Evolutionary conservation across 2,797 vertebrate species (phyloP), one percentile per base, ranked within the genome.

Genomic region (Gallirallus australis): DNA sequence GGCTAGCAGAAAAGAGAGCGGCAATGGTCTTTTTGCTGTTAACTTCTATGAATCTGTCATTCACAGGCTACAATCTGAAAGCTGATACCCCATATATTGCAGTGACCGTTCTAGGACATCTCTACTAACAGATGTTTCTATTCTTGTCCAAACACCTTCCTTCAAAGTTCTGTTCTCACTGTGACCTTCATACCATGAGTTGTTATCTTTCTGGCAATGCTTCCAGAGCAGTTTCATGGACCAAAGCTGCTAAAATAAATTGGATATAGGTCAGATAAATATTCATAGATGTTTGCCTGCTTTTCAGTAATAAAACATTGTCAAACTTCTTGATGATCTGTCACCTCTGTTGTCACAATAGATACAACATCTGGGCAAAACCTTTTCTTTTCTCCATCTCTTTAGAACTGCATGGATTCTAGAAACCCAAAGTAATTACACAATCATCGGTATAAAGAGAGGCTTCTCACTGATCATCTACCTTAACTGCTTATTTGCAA

Each of bases 71-170:
- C 60, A 92, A 57, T 60, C 90, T 90, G 94, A 72, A 96, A 96
- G 73, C 86, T 87, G 93, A 95, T 93, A 95, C 68, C 75, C 47
- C 93, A 81, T 90, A 90, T 71, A 87, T 87, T 72, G 77, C 82
- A 73, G 85, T 96, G 94, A 94, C 95, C 37, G 64, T 94, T 96
- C 93, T 94, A 96, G 96, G 94, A 89, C 96, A 96, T 92, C 94
- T 93, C 93, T 91, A 56, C 93, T 85, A 97, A 95, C 94, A 95
- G 94, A 96, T 94, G 96, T 95, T 96, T 96, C 94, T 96, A 96
- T 97, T 96, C 95, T 96, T 93, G 96, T 95, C 93, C 91, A 95
- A 94, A 94, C 94, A 96, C 93, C 95, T 96, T 97, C 86, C 81
- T 95, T 96, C 94, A 94, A 94, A 94, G 82, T 94, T 95, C 95